These are phyloP conservation scores for Sclerodermus sp. DNA, from an alignment of 2,888 invertebrate species.

Conservation along the genomic window DNA sequence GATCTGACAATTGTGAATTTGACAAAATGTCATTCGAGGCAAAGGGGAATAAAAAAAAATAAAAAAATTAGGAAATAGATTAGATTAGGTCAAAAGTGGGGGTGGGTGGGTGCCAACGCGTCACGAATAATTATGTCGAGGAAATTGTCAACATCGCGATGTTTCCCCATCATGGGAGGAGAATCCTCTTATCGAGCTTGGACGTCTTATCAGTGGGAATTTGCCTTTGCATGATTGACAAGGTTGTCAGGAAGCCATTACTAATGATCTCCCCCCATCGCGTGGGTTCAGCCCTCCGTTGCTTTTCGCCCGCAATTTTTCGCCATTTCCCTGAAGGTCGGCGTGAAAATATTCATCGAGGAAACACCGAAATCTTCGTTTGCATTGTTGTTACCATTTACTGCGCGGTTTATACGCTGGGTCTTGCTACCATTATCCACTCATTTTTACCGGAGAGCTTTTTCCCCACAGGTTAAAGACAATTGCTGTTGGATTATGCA, in stretches of 20 bases:
- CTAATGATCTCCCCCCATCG: conserved; percentile 21
- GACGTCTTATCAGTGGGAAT: conserved; percentile 19
- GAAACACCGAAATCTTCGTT: too few species aligned
- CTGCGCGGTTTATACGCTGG: conserved; percentile 26
- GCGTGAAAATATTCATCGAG: neutral
- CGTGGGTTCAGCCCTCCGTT: conserved; percentile 25
- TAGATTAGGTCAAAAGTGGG: too few species aligned
- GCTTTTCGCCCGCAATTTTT: conserved; percentile 21
- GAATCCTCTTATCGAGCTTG: conserved; percentile 18
- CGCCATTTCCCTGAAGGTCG: neutral
- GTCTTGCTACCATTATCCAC: conserved; percentile 28
- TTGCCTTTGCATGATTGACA: conserved; percentile 25
- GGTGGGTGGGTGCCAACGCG: conserved; percentile 27
- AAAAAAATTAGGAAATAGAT: too few species aligned
- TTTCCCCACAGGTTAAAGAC: conserved; percentile 29
- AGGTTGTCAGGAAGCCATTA: conserved; percentile 19
- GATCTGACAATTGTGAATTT: too few species aligned
- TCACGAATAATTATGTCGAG: conserved; percentile 22
- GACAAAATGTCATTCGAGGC: too few species aligned
- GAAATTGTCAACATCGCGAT: conserved; percentile 13
- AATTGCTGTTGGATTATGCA: conserved; percentile 19
- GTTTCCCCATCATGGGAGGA: conserved; percentile 16
- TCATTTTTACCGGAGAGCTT: conserved; percentile 28
- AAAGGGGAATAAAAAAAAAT: too few species aligned
- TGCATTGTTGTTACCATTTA: conserved; percentile 13